These are phyloP conservation scores for Glyphotaelius pellucidus DNA, from an alignment of 2,888 invertebrate genomes.

Conservation along the genomic window DNA sequence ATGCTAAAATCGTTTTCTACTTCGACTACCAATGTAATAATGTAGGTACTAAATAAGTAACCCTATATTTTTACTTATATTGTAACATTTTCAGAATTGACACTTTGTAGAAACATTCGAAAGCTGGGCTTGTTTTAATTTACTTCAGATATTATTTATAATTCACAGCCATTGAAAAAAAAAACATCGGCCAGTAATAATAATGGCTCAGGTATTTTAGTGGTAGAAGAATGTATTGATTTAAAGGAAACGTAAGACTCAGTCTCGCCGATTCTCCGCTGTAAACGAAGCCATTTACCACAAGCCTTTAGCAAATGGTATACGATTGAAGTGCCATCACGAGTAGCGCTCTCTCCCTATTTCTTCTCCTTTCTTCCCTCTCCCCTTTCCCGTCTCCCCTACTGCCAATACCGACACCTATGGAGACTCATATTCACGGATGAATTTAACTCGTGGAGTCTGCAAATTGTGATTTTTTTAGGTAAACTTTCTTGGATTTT, in stretches of 20 bases:
- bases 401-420: background rate
- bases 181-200: background rate
- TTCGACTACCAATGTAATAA: no score
- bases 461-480: background rate
- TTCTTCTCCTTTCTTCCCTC: background rate
- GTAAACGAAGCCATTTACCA: constrained; percentile 29
- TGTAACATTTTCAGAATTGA: no score
- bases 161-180: background rate
- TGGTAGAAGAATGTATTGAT: background rate
- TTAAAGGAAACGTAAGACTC: background rate
- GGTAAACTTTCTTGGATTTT: no score
- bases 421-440: background rate
- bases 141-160: no score
- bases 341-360: background rate
- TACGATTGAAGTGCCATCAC: constrained; percentile 23
- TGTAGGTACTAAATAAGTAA: no score
- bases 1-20: no score
- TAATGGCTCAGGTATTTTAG: background rate
- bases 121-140: no score
- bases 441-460: background rate
- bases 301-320: constrained; percentile 27
- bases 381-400: background rate
- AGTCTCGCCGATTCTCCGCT: constrained; percentile 2
- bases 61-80: no score
- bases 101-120: no score